phyloP scores from a whole-genome alignment of 2,797 vertebrate species.

The Leuciscus waleckii region DNA sequence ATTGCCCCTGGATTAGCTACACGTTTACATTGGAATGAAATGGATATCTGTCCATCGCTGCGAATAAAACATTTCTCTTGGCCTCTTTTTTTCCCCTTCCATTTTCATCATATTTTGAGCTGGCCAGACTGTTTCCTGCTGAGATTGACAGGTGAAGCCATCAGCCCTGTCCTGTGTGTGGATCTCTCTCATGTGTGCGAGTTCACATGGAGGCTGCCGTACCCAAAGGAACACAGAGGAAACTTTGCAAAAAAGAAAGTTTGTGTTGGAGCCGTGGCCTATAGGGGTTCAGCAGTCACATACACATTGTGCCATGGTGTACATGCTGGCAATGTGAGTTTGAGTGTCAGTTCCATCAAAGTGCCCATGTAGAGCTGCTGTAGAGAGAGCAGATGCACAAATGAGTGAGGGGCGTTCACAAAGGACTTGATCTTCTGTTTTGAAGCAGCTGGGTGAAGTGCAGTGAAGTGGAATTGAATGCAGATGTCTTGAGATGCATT shows the following conservation, averaged over 20 bases:
- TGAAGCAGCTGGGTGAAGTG: background rate
- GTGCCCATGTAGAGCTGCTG: background rate
- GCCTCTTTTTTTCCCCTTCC: background rate
- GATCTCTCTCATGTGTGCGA: conserved; percentile 14
- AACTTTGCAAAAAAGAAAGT: conserved; percentile 2
- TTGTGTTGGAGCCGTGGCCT: background rate
- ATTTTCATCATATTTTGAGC: background rate
- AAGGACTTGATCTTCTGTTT: background rate
- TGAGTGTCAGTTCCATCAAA: background rate
- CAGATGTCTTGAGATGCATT: background rate
- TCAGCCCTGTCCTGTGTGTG: background rate
- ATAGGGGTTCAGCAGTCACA: background rate
- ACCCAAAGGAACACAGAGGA: background rate
- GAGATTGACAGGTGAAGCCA: conserved; percentile 9
- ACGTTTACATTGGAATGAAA: conserved; percentile 2
- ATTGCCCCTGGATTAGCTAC: conserved; percentile 17
- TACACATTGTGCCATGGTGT: background rate
- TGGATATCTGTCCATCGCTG: conserved; percentile 19
- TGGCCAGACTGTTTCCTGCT: background rate
- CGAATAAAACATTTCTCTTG: background rate
- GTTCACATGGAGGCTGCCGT: background rate
- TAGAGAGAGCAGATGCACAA: conserved; percentile 1
- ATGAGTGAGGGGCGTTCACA: background rate
- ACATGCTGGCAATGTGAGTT: background rate
- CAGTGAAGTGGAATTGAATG: background rate